Evolutionary conservation across 1,140 invertebrate species (phyloP).

Genomic region (Nasonia vitripennis): DNA sequence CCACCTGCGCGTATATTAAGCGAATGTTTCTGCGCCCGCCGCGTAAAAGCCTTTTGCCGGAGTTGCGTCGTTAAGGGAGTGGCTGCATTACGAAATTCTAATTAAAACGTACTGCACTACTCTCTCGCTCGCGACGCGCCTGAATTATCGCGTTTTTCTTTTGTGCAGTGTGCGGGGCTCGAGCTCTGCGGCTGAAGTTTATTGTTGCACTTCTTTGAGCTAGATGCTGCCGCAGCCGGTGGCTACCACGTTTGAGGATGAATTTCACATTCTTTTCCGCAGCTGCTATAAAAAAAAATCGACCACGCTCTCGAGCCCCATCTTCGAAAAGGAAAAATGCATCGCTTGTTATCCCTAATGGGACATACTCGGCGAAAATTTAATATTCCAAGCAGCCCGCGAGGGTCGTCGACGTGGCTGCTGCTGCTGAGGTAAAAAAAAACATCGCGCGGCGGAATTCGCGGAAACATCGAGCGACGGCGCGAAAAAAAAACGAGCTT

Average conservation of each 20-base stretch:
- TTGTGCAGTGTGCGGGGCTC: too few species aligned
- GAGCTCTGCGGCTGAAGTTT: background rate
- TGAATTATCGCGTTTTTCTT: slow-evolving; percentile 16
- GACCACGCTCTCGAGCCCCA: background rate
- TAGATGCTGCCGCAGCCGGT: too few species aligned
- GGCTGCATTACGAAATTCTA: slow-evolving; percentile 44
- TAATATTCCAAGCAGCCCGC: background rate
- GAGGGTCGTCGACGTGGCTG: background rate
- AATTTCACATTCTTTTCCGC: background rate
- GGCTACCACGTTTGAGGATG: background rate
- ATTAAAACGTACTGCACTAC: slow-evolving; percentile 39
- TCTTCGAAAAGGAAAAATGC: background rate
- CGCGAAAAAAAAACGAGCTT: background rate
- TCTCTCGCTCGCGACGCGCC: background rate
- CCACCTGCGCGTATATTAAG: slow-evolving; percentile 23
- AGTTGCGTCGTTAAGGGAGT: slow-evolving; percentile 23
- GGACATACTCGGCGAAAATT: background rate
- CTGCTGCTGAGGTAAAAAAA: background rate
- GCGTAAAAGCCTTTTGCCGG: slow-evolving; percentile 29
- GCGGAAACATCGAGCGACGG: background rate
- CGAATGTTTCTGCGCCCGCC: background rate
- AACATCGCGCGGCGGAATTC: background rate
- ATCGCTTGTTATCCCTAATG: background rate
- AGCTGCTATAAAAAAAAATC: background rate
- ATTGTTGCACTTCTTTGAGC: background rate